Evolutionary conservation across 2,797 vertebrate genomes (phyloP).

Genomic region (Sebastes paucispinis): DNA sequence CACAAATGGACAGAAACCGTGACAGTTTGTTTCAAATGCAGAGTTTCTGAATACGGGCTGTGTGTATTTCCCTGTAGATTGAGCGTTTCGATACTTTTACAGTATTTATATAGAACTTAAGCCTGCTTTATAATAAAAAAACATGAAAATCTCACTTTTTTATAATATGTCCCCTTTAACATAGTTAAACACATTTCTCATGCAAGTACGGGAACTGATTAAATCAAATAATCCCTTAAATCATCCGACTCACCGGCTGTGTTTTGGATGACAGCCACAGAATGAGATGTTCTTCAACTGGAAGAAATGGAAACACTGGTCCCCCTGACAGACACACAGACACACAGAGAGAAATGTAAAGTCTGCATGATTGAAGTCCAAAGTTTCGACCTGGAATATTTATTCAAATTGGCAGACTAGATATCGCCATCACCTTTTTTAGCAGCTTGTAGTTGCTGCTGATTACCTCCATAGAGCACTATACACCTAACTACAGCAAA

Average conservation of each 20-base stretch:
- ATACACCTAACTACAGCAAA: not conserved
- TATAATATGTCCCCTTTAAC: no score
- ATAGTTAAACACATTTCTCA: not conserved
- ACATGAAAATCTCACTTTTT: no score
- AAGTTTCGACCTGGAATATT: not conserved
- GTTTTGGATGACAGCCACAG: conserved; percentile 95
- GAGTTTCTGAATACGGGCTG: no score
- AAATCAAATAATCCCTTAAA: not conserved
- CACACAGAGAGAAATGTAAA: no score
- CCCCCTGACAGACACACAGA: conserved; percentile 77
- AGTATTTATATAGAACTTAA: no score
- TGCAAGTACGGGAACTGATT: not conserved
- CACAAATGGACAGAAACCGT: no score
- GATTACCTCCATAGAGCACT: not conserved
- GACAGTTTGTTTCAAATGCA: no score
- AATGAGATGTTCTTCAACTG: conserved; percentile 98
- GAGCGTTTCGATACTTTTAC: no score
- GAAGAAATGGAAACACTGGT: conserved; percentile 96
- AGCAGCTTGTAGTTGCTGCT: not conserved
- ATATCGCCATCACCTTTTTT: not conserved
- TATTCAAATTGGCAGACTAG: not conserved
- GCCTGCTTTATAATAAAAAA: no score
- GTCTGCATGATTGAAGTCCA: not conserved
- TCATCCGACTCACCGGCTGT: conserved; percentile 87
- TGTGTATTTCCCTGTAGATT: no score